Percentiles rank a stretch among this genome's conserved stretches.
phyloP scores from a whole-genome alignment of 2,113 vertebrate genomes.

The Oreochromis tanganicae region DNA sequence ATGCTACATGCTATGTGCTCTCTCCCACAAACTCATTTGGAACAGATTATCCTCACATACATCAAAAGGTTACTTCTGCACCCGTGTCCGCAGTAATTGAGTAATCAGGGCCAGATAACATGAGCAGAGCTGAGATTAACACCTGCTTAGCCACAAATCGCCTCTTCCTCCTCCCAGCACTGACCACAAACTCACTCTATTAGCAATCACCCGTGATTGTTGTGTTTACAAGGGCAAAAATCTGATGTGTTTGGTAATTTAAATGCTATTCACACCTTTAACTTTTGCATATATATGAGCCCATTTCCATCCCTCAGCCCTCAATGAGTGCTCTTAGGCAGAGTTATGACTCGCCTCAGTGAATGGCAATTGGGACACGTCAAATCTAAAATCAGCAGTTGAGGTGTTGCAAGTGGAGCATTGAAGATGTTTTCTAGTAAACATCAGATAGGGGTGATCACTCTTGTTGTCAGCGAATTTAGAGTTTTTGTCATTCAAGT shows the following conservation, averaged over 20 bases:
- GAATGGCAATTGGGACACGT: slow-evolving; percentile 19
- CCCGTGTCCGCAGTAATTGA: not conserved
- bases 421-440: not conserved
- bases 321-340: slow-evolving; percentile 43
- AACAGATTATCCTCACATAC: not conserved
- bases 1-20: not conserved
- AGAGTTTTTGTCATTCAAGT: not conserved
- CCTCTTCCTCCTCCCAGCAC: not conserved
- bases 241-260: slow-evolving; percentile 31
- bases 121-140: slow-evolving; percentile 10
- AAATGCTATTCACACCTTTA: slow-evolving; percentile 51
- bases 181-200: slow-evolving; percentile 28
- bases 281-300: slow-evolving; percentile 58
- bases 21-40: not conserved
- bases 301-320: slow-evolving; percentile 36
- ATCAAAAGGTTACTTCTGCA: slow-evolving; percentile 10
- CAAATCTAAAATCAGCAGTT: slow-evolving; percentile 7
- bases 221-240: slow-evolving; percentile 48
- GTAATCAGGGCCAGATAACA: slow-evolving; percentile 10
- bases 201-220: slow-evolving; percentile 36
- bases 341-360: slow-evolving; percentile 34
- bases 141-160: not conserved
- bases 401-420: not conserved
- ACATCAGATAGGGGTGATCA: not conserved
- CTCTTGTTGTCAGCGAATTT: not conserved